Conservation (phyloP, 1,140 invertebrate genomes). For the Semibalanus balanoides region DNA sequence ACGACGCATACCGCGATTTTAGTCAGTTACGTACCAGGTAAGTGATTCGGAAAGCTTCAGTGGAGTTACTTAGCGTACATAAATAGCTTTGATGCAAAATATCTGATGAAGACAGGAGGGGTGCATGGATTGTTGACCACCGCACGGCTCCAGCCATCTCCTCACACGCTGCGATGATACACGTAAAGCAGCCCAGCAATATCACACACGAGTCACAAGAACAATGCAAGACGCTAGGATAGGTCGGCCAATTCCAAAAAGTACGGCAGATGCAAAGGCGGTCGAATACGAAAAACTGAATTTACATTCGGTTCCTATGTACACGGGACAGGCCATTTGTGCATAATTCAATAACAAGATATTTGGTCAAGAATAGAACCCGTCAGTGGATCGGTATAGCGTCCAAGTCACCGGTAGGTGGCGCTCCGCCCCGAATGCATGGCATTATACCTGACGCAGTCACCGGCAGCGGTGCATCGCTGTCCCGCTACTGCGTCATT, state of each 20-base stretch:
- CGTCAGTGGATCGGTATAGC: background rate
- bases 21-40: too few relatives aligned
- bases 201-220: background rate
- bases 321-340: background rate
- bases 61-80: too few relatives aligned
- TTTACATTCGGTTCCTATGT: background rate
- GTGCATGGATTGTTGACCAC: too few relatives aligned
- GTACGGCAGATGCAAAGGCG: background rate
- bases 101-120: too few relatives aligned
- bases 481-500: too few relatives aligned
- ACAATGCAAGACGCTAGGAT: background rate
- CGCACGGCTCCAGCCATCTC: too few relatives aligned
- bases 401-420: too few relatives aligned
- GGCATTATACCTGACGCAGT: background rate
- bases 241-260: background rate
- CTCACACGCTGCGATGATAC: background rate
- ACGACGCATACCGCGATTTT: too few relatives aligned
- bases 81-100: too few relatives aligned
- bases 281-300: background rate
- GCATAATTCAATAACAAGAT: slow-evolving; percentile 2
- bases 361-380: slow-evolving; percentile 2
- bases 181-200: background rate
- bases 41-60: too few relatives aligned
- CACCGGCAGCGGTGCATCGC: too few relatives aligned
- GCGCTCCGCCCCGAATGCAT: background rate